Conservation (phyloP, 2,113 vertebrate species). For the Hippopotamus amphibius region DNA sequence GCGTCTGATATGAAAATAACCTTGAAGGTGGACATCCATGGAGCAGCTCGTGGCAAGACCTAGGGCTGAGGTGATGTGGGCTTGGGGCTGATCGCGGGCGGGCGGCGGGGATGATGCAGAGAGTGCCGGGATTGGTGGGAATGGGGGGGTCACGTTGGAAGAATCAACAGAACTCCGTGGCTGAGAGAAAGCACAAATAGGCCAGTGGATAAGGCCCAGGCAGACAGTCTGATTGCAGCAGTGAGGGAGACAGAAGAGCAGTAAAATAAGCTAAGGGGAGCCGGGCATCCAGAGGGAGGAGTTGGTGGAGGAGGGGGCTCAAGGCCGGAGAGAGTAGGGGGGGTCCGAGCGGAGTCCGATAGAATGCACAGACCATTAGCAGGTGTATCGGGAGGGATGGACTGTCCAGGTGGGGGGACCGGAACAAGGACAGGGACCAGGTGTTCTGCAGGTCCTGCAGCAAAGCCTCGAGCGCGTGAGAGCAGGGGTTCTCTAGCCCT, state of each 20-base stretch:
- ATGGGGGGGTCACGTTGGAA: too few species aligned
- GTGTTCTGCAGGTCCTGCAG: accelerated
- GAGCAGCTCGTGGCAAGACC: neutral
- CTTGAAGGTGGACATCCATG: neutral
- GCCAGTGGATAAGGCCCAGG: neutral
- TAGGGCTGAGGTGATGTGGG: neutral
- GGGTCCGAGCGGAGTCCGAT: neutral
- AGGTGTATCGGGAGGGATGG: accelerated
- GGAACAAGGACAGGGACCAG: neutral
- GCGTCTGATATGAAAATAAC: neutral
- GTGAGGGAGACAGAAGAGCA: neutral
- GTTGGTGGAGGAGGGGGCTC: neutral
- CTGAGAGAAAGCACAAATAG: neutral
- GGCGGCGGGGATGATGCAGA: too few species aligned
- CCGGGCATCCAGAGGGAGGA: neutral
- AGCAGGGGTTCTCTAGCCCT: neutral
- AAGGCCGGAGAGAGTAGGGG: neutral
- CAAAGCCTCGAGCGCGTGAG: accelerated
- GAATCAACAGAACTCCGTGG: neutral
- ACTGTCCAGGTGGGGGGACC: neutral
- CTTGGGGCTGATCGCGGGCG: neutral
- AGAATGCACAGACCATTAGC: accelerated
- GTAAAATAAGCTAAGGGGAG: neutral
- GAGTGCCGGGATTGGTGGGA: neutral
- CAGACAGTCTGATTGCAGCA: neutral